These are phyloP conservation scores for Agrilus planipennis DNA, from an alignment of 1,140 invertebrate genomes.

Conservation along the genomic window DNA sequence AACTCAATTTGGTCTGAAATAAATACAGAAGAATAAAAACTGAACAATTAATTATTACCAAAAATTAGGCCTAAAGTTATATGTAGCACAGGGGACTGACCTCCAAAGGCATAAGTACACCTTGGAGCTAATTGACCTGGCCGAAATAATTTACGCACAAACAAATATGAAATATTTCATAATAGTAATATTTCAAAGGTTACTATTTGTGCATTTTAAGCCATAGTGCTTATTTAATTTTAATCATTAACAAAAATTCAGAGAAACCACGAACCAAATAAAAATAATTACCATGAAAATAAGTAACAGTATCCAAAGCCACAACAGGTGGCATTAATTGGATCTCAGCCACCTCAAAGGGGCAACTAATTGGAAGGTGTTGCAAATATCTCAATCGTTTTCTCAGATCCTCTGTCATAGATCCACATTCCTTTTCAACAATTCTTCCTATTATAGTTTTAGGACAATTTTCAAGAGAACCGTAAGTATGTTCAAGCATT, in stretches of 20 bases:
- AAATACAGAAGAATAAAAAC: constrained; percentile 1
- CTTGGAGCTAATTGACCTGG: constrained; percentile 15
- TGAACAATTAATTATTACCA: constrained; percentile 6
- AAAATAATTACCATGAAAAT: constrained; percentile 49
- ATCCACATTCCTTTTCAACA: constrained; percentile 71
- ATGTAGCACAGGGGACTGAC: constrained; percentile 17
- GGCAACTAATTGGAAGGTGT: constrained; percentile 81
- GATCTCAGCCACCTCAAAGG: constrained; percentile 83
- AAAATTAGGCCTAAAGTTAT: constrained; percentile 7
- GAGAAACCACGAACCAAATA: background rate
- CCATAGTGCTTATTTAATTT: background rate
- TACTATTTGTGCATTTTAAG: constrained; percentile 8
- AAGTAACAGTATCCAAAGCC: constrained; percentile 47
- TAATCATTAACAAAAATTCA: background rate
- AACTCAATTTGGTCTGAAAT: constrained; percentile 48
- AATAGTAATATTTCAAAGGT: background rate
- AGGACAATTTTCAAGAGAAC: constrained; percentile 67
- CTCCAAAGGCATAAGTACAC: constrained; percentile 7
- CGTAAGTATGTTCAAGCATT: constrained; percentile 80
- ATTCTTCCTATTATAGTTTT: constrained; percentile 58
- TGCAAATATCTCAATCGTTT: constrained; percentile 68
- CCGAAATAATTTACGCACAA: constrained; percentile 17
- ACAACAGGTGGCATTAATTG: constrained; percentile 61
- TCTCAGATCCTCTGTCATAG: constrained; percentile 70
- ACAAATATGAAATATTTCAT: constrained; percentile 8